These are phyloP conservation scores for Anguilla obscura DNA, from an alignment of 2,797 vertebrate genomes.

Conservation along the genomic window DNA sequence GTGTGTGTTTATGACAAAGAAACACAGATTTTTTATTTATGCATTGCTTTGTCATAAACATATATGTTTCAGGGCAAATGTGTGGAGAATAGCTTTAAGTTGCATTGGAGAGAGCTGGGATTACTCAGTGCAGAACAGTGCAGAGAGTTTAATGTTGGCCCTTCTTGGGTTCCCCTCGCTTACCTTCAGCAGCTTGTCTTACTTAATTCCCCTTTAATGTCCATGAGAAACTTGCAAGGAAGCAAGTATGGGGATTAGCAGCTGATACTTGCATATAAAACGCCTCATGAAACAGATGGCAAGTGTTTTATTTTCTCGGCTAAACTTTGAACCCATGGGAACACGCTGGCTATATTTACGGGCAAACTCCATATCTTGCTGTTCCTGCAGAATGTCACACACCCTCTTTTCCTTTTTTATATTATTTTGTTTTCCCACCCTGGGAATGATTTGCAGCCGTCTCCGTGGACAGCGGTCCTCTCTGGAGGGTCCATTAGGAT, in stretches of 20 bases:
- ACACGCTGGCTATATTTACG: constrained; percentile 32
- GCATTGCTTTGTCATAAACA: neutral
- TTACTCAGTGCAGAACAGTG: neutral
- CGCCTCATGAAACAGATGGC: constrained; percentile 40
- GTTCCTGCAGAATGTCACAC: constrained; percentile 40
- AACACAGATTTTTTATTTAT: neutral
- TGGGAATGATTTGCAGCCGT: constrained; percentile 43
- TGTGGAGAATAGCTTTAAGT: constrained; percentile 1
- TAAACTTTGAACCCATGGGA: constrained; percentile 38
- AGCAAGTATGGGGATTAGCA: constrained; percentile 34
- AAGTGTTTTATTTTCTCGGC: constrained; percentile 38
- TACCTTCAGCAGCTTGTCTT: constrained; percentile 27
- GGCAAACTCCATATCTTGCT: constrained; percentile 36
- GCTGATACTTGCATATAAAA: constrained; percentile 36
- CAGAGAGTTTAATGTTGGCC: constrained; percentile 2
- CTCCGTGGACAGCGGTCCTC: constrained; percentile 38
- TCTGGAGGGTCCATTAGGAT: constrained; percentile 34
- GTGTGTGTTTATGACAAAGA: no score
- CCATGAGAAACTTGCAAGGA: constrained; percentile 31
- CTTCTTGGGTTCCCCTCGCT: constrained; percentile 19
- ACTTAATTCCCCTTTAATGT: constrained; percentile 34
- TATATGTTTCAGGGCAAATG: neutral
- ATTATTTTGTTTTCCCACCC: constrained; percentile 36
- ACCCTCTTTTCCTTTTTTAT: constrained; percentile 20
- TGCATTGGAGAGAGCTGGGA: neutral